phyloP scores from a whole-genome alignment of 2,888 invertebrate species.

The Sinotaia quadrata region DNA sequence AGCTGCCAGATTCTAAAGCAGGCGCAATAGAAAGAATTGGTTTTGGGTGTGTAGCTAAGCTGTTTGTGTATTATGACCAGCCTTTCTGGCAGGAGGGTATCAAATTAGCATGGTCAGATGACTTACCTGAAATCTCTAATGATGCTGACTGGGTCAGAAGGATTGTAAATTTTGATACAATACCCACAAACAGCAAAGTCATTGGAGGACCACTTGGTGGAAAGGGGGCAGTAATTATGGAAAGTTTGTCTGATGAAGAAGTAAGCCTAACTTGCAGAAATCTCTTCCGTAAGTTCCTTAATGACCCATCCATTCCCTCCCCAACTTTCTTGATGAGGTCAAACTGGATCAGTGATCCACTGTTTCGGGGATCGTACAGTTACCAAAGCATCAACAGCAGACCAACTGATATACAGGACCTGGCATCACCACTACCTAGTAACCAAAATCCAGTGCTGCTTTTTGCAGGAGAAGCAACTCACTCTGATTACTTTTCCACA shows the following conservation, averaged over 20 bases:
- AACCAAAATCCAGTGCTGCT: slow-evolving; percentile 77
- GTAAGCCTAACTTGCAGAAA: slow-evolving; percentile 80
- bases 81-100: slow-evolving; percentile 79
- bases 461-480: slow-evolving; percentile 90
- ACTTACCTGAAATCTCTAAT: slow-evolving; percentile 17
- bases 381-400: slow-evolving; percentile 71
- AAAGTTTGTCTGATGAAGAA: slow-evolving; percentile 80
- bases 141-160: slow-evolving; percentile 79
- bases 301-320: slow-evolving; percentile 81
- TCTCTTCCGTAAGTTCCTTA: slow-evolving; percentile 80
- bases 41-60: slow-evolving; percentile 83
- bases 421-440: slow-evolving; percentile 56
- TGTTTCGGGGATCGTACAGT: slow-evolving; percentile 83
- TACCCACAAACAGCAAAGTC: slow-evolving; percentile 82
- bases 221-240: slow-evolving; percentile 81
- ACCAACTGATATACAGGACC: slow-evolving; percentile 38
- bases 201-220: slow-evolving; percentile 83
- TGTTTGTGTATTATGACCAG: slow-evolving; percentile 84
- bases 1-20: slow-evolving; percentile 80
- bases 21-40: slow-evolving; percentile 81
- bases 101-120: slow-evolving; percentile 51
- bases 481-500: slow-evolving; percentile 83
- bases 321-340: slow-evolving; percentile 78
- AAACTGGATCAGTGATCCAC: slow-evolving; percentile 83
- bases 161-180: slow-evolving; percentile 81